These are phyloP conservation scores for Pempheris klunzingeri DNA, from an alignment of 2,797 vertebrate genomes.

Conservation along the genomic window DNA sequence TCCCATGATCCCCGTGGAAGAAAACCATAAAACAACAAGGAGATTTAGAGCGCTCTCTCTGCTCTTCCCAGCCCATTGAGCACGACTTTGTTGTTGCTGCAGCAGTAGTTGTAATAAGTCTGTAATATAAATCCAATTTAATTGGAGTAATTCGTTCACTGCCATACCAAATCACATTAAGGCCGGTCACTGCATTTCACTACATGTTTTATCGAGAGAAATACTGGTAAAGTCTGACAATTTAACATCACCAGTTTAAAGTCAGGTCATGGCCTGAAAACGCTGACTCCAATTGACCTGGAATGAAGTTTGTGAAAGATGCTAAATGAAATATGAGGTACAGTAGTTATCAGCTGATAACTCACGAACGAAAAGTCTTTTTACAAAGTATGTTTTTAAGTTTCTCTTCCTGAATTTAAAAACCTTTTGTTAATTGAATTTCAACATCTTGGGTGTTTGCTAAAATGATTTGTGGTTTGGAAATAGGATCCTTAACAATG, in stretches of 20 bases:
- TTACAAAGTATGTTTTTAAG: too few relatives aligned
- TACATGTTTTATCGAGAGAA: background rate
- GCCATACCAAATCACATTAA: conserved; percentile 30
- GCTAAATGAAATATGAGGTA: background rate
- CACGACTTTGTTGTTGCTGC: conserved; percentile 49
- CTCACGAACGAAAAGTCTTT: background rate
- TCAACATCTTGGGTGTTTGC: background rate
- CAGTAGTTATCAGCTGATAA: background rate
- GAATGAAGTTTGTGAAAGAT: background rate
- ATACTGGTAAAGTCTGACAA: background rate
- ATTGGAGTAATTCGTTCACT: conserved; percentile 36
- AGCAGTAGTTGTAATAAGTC: conserved; percentile 24
- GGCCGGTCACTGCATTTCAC: background rate
- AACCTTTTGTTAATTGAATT: background rate
- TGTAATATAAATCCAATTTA: conserved; percentile 41
- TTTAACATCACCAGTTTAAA: background rate
- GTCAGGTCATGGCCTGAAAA: background rate
- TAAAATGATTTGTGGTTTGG: too few relatives aligned
- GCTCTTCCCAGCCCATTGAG: conserved; percentile 37
- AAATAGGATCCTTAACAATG: background rate
- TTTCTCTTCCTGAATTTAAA: background rate
- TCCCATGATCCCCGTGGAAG: conserved; percentile 78
- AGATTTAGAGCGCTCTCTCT: conserved; percentile 37
- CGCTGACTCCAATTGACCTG: background rate
- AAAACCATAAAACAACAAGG: conserved; percentile 70